phyloP scores from a whole-genome alignment of 2,888 invertebrate genomes.

The Idaea straminata region DNA sequence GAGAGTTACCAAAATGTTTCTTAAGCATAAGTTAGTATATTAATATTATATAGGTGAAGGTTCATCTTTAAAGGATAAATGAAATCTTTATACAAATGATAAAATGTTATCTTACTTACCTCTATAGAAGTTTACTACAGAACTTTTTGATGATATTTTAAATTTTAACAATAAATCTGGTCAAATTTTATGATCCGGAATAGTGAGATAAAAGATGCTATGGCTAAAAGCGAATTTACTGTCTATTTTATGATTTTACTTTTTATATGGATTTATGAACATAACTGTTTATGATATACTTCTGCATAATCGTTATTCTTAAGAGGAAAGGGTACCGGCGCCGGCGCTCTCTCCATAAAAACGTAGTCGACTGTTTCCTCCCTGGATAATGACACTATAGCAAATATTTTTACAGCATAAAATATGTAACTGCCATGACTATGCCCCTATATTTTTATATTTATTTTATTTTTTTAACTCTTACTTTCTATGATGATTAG shows the following conservation, averaged over 20 bases:
- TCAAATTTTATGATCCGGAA: conserved; percentile 19
- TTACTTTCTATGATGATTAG: no score
- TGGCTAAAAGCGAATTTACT: not conserved
- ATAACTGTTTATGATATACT: not conserved
- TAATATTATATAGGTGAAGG: no score
- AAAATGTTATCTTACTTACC: conserved; percentile 32
- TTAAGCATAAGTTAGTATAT: not conserved
- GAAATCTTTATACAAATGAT: conserved; percentile 31
- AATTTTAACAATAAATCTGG: conserved; percentile 23
- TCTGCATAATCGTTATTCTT: not conserved
- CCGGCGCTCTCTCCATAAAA: no score
- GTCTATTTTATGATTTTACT: not conserved
- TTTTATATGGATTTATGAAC: not conserved
- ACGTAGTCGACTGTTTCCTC: no score
- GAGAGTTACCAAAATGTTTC: not conserved
- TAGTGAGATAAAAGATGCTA: conserved; percentile 7
- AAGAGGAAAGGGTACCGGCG: no score
- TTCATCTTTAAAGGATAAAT: conserved; percentile 17
- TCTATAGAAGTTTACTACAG: conserved; percentile 24
- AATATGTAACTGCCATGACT: no score
- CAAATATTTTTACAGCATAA: no score
- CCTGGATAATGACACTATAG: no score
- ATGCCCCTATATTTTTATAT: no score
- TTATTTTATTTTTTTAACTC: no score
- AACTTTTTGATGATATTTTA: conserved; percentile 26